These are phyloP conservation scores for Periophthalmus modestus DNA, from an alignment of 2,113 vertebrate genomes.

Conservation along the genomic window DNA sequence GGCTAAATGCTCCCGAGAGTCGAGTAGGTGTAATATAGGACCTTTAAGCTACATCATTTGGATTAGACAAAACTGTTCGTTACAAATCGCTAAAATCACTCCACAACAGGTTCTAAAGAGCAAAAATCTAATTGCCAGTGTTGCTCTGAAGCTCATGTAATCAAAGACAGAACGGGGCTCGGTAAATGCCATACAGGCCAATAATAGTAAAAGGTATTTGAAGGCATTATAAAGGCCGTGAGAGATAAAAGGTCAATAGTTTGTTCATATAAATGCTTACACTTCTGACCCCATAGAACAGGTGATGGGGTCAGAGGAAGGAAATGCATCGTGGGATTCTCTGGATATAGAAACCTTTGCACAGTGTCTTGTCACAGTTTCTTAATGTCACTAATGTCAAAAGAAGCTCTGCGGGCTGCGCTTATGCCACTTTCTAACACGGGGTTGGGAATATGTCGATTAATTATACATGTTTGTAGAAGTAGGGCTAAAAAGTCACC, in stretches of 20 bases:
- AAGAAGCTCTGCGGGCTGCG: conserved; percentile 21
- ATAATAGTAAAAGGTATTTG: not conserved
- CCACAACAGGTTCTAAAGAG: not conserved
- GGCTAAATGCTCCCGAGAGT: no score
- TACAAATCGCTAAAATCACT: not conserved
- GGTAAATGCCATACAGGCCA: not conserved
- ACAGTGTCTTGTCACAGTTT: not conserved
- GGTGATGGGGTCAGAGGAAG: not conserved
- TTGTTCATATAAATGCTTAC: not conserved
- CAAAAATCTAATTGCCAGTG: not conserved
- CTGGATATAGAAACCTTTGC: not conserved
- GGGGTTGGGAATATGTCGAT: conserved; percentile 11
- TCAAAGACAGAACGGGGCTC: not conserved
- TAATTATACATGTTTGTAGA: conserved; percentile 25
- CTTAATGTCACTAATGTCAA: not conserved
- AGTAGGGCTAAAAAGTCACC: conserved; percentile 26
- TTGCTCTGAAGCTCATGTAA: not conserved
- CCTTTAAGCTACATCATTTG: not conserved
- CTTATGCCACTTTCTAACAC: conserved; percentile 18
- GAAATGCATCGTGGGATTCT: not conserved
- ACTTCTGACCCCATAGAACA: not conserved
- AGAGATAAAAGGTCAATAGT: conserved; percentile 10
- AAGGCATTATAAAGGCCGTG: not conserved
- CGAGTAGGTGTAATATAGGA: no score
- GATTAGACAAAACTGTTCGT: not conserved